Conservation (phyloP, 2,888 invertebrate genomes). For the Luperina nickerlii region DNA sequence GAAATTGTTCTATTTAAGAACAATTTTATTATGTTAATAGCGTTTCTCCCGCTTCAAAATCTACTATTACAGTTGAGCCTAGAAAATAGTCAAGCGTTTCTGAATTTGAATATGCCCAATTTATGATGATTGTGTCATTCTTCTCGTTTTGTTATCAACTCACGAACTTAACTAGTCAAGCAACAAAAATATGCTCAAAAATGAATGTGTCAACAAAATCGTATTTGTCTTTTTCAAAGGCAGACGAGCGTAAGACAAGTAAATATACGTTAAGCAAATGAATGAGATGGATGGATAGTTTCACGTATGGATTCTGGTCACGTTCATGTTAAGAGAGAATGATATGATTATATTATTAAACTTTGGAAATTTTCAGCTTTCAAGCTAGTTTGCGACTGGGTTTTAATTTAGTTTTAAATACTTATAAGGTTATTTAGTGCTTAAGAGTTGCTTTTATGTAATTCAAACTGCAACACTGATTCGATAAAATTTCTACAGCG, state of each 20-base stretch:
- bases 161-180: not conserved
- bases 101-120: not conserved
- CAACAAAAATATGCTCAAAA: not conserved
- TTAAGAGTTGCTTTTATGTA: not conserved
- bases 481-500: not conserved
- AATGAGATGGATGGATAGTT: slow-evolving; percentile 37
- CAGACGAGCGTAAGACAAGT: slow-evolving; percentile 37
- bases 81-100: not conserved
- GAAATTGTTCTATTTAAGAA: slow-evolving; percentile 12
- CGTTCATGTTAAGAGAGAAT: slow-evolving; percentile 40
- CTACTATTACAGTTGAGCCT: not conserved
- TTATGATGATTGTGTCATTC: not conserved
- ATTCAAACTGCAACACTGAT: not conserved
- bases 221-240: not conserved
- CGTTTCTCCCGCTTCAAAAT: not conserved
- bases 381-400: slow-evolving; percentile 2
- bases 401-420: slow-evolving; percentile 4
- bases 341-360: slow-evolving; percentile 40
- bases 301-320: slow-evolving; percentile 44
- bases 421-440: not conserved
- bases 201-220: not conserved
- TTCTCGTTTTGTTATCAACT: not conserved
- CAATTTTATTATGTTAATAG: slow-evolving; percentile 1
- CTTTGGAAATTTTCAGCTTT: slow-evolving; percentile 34
- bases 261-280: slow-evolving; percentile 45